Base-by-base conservation (phyloP, 2,888 invertebrate genomes). In the Nemoura dubitans region DNA sequence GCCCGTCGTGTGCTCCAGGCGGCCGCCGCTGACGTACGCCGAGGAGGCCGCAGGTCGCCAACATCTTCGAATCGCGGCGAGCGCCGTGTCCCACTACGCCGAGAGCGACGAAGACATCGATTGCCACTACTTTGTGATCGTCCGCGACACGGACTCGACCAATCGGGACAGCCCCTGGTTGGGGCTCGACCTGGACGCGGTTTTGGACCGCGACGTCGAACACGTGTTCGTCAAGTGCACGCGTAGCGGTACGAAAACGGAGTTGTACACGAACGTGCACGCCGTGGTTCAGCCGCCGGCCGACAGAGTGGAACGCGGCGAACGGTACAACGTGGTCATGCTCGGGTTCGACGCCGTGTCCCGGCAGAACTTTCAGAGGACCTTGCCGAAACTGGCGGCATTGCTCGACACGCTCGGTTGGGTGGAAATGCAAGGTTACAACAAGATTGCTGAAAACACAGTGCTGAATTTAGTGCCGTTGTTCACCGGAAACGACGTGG, bases 391-490 rank as follows among this genome's bases (percentile, higher is more conserved):
- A 89, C 97, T 97, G 0, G 92, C 93, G 0, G 91, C 93, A 25
- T 95, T 94, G 90, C 92, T 98, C 59, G 92, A 94, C 81, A 93
- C 94, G 26, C 94, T 94, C 87, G 94, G 93, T 87, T 97, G 96
- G 94, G 92, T 96, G 80, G 94, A 95, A 87, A 93, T 96, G 90
- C 93, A 94, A 89, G 97, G 96, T 0, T 97, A 96, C 91, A 92
- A 91, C 87, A 93, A 93, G 89, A 91, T 93, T 25, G 97, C 95
- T 7, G 98, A 98, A 90, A 98, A 98, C 90, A 98, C 98, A 0
- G 97, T 96, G 90, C 97, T 98, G 0, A 98, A 98, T 91, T 91
- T 98, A 84, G 95, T 97, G 94, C 97, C 97, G 0, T 93, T 96
- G 81, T 92, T 96, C 21, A 95, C 96, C 0, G 98, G 98, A n/a